Percentiles rank a stretch among this genome's conserved stretches.
Conservation (phyloP, 2,113 vertebrate genomes). For the Ictalurus punctatus region DNA sequence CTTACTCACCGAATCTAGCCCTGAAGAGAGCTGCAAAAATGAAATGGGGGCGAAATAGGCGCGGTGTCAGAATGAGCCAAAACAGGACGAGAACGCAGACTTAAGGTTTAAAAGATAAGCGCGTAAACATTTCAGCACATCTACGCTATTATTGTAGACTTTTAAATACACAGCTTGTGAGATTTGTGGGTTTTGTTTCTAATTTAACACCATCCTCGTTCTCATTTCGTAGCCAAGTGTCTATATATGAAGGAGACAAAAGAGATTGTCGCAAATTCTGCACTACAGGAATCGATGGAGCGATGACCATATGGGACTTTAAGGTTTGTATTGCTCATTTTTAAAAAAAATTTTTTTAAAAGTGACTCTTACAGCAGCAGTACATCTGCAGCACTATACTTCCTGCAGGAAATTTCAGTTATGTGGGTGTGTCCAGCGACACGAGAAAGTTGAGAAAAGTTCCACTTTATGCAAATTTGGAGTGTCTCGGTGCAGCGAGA, state of each 20-base stretch:
- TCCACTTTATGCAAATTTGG: no score
- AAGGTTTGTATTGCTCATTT: conserved; percentile 75
- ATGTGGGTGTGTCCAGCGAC: no score
- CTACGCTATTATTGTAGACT: not conserved
- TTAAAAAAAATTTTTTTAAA: not conserved
- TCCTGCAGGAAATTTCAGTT: not conserved
- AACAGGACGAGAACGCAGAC: not conserved
- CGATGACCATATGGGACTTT: conserved; percentile 99
- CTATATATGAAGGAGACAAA: conserved; percentile 98
- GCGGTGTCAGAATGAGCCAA: not conserved
- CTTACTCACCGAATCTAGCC: not conserved
- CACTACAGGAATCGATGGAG: conserved; percentile 98
- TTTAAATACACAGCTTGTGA: not conserved
- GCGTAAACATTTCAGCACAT: not conserved
- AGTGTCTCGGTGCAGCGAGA: no score
- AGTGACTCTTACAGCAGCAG: not conserved
- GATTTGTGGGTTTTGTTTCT: not conserved
- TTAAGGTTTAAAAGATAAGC: not conserved
- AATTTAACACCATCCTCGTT: not conserved
- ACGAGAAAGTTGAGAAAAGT: no score
- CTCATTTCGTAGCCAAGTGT: conserved; percentile 87
- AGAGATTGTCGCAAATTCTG: conserved; percentile 98
- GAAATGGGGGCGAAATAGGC: not conserved
- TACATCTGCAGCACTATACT: not conserved
- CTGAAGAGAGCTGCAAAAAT: not conserved